Base-by-base conservation (phyloP, 2,797 vertebrate species). In the Atherinosoma microstoma region DNA sequence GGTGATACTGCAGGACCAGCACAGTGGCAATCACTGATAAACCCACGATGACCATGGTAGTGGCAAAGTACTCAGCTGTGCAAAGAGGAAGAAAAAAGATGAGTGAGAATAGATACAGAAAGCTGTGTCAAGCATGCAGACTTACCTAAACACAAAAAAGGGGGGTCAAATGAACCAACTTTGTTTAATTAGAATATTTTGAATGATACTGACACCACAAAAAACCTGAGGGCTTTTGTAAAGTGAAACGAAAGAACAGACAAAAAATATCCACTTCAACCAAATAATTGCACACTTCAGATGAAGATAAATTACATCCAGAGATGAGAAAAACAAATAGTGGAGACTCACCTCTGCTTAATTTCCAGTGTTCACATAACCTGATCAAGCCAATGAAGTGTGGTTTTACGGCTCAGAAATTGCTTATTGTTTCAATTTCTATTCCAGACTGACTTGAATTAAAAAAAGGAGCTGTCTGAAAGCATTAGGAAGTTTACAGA, bases 21-120 rank as follows among this genome's bases (percentile, higher is more conserved):
- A 95, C 94, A 6, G 95, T 96, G 22, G 93, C 93, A 36, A 95
- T 93, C 11, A 96, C 92, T 0, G 95, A 95, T 6, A 95, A 84
- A 7, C 91, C 93, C 13, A 96, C 94, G 32, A 95, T 95, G 59
- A 94, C 90, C 94, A 95, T 94, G 22, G 90, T 95, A n/a, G 91
- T 92, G 63, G 94, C 93, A 86, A 96, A 95, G 71, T 95, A 96
- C 73, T 94, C 82, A 64, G 93, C 95, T 96, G 82, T 34, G 16
- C 5, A 12, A 65, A 69, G 36, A 53, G 13, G 24, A 67, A 45
- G 49, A 45, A 6, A 6, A 20, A 6, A 2, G 7, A 66, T 3
- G 0, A 40, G 10, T 34, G 6, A 74, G 49, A 76, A 30, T 22
- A 32, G 30, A 66, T 1, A 12, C 24, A 63, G 24, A 70, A 24